Base-by-base conservation (phyloP, 2,888 invertebrate genomes). In the Aporophyla lueneburgensis region DNA sequence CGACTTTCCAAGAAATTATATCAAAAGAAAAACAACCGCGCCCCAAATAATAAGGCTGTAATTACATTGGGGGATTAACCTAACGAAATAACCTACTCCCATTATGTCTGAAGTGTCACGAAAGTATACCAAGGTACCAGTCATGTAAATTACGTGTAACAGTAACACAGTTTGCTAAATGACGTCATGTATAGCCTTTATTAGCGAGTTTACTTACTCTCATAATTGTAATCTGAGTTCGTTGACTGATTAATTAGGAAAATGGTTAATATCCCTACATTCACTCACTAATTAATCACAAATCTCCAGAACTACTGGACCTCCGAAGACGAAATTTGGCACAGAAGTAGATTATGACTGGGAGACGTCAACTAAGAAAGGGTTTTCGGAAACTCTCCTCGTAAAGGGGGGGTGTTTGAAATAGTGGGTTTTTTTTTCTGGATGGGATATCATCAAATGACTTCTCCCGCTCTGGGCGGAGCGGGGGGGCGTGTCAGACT, bases 81-180 rank as follows among this genome's bases (percentile, higher is more conserved):
- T 21, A 43, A 58, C 27, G 24, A 80, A 40, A 33, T 80, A 66
- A 53, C 81, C 82, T 82, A 71, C 82, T 82, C 65, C 43, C 68
- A 82, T 71, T 80, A 49, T 43, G 81, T 72, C 85, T 54, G 19
- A 80, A 75, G 21, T 84, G 68, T 69, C 67, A 68, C 49, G n/a
- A 80, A 82, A 80, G 75, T 71, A 74, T 61, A 71, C 71, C 71
- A 9, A 27, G 68, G 51, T 21, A 33, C 33, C 33, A 33, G 33
- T 33, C 1, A 33, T 33, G 33, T 80, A 70, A 21, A 21, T 75
- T 24, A 62, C 65, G 24, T 71, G 65, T n/a, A 68, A 53, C 24
- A 66, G 40, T 69, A 69, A 69, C 81, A 75, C 49, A 61, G 27
- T 82, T 61, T 66, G 16, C 81, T 46, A 49, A 71, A 82, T 87